Evolutionary conservation across 1,140 invertebrate species (phyloP), one percentile per base, ranked within the genome.

Genomic region (Drosophila elegans): DNA sequence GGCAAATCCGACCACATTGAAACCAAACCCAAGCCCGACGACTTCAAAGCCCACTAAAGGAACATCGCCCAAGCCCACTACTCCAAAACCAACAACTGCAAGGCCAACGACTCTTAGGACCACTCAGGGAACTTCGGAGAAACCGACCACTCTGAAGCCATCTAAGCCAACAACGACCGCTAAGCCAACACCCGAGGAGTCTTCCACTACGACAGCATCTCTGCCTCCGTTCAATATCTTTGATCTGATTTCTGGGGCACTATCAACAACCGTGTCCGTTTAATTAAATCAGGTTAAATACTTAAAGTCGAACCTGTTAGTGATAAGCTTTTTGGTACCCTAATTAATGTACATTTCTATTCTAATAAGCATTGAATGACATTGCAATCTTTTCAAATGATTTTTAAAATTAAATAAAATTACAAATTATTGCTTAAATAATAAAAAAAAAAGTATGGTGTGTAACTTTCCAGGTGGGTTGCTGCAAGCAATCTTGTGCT

Each of bases 171-270:
- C 57, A 27, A 64, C 57, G 13, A 64, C 62, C 5, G 9, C 48
- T 0, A 21, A 32, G 29, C 29, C 29, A n/a, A 60, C 56, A 0
- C 41, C 66, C 3, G 6, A 39, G 32, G 29, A 51, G 46, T 12
- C 63, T 16, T 53, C 56, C 3, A 53, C 16, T 2, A 63, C 68
- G 5, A 73, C 71, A 4, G 34, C 34, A 4, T 62, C 77, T 0
- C 16, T 79, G 2, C 76, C 76, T 9, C 77, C 77, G 3, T 79
- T 78, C 11, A 45, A 74, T 39, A 62, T 73, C 3, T 79, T 74
- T 11, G 39, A 46, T 16, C 51, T 54, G 39, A 34, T 52, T 41
- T 11, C 39, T 32, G 41, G 29, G 0, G 9, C 39, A n/a, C 3
- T 45, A 10, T 9, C 13, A 12, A 38, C 34, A 29, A 13, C 13